phyloP scores from a whole-genome alignment of 1,140 invertebrate genomes.

The Megalopta genalis region DNA sequence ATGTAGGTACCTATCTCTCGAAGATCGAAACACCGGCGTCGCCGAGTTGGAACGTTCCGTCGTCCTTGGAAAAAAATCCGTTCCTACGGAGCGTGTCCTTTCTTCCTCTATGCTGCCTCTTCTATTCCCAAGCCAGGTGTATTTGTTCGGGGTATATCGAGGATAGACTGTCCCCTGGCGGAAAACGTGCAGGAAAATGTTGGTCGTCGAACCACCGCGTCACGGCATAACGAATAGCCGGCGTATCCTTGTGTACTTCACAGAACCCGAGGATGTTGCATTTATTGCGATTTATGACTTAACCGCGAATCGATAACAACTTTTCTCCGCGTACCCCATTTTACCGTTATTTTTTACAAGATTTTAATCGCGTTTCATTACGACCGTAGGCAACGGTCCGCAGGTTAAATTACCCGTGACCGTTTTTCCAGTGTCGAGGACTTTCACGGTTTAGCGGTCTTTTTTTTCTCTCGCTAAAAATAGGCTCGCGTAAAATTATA shows the following conservation, averaged over 20 bases:
- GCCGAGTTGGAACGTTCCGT: conserved; percentile 25
- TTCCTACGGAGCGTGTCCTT: neutral
- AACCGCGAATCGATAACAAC: too few species aligned
- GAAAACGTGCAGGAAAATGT: neutral
- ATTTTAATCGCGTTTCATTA: too few species aligned
- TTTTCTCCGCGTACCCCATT: too few species aligned
- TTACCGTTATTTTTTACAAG: too few species aligned
- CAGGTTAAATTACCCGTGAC: too few species aligned
- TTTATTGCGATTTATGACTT: neutral
- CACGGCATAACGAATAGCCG: neutral
- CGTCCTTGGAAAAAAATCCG: conserved; percentile 55
- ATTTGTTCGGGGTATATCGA: neutral
- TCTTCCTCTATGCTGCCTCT: neutral
- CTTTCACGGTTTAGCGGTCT: too few species aligned
- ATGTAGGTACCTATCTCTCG: conserved; percentile 41
- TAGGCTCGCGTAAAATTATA: too few species aligned
- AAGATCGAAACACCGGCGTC: conserved; percentile 42
- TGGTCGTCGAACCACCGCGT: neutral
- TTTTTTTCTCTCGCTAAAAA: too few species aligned
- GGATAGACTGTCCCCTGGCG: neutral
- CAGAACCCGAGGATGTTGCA: neutral
- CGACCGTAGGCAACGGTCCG: too few species aligned
- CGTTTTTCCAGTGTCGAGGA: too few species aligned
- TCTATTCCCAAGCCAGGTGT: neutral
- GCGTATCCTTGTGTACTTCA: neutral